Evolutionary conservation across 37 sponge, comb jelly and placozoan genomes (phyloP), one percentile per base, ranked within the genome.

Genomic region (Aphrocallistes beatrix): DNA sequence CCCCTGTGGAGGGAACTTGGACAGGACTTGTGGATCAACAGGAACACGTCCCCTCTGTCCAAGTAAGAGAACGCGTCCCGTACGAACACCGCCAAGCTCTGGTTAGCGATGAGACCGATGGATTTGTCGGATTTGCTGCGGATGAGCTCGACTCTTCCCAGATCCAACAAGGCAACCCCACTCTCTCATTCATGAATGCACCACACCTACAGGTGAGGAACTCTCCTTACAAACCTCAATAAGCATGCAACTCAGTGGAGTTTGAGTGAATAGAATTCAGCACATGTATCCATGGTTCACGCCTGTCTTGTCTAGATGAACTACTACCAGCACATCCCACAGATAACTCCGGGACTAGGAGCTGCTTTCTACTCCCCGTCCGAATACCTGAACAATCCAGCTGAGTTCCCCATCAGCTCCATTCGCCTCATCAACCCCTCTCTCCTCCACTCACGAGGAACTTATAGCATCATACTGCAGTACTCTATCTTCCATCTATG

Each of bases 21-120:
- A n/a, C n/a, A n/a, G 86, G 85, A 92, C 39, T 87, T 86, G 25
- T 84, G 88, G 28, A 96, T 81, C 28, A 96, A 82, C 83, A 83
- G 89, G 86, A 96, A 94, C 37, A 94, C 90, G 28, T 88, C 86
- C 10, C 96, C 97, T 38, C 97, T 38, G 84, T 96, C 94, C 92
- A 96, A 90, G 82, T 89, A 86, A 47, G 88, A 91, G 89, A 96
- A 93, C n/a, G 75, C 8, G n/a, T 60, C 75, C 10, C 75, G 92
- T 19, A 95, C 84, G 82, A 95, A 95, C 19, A 45, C 47, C 0
- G 96, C 96, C 51, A 95, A 42, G 32, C 93, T 91, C 38, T 37
- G 82, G 87, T 93, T 95, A 36, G 93, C 96, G 38, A 37, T 90
- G 23, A 60, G 69, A 16, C 23, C 21, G 8, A 60, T 60, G 8